Percentiles rank a stretch among this genome's conserved stretches.
phyloP scores from a whole-genome alignment of 2,113 vertebrate species.

The Serinus canaria region DNA sequence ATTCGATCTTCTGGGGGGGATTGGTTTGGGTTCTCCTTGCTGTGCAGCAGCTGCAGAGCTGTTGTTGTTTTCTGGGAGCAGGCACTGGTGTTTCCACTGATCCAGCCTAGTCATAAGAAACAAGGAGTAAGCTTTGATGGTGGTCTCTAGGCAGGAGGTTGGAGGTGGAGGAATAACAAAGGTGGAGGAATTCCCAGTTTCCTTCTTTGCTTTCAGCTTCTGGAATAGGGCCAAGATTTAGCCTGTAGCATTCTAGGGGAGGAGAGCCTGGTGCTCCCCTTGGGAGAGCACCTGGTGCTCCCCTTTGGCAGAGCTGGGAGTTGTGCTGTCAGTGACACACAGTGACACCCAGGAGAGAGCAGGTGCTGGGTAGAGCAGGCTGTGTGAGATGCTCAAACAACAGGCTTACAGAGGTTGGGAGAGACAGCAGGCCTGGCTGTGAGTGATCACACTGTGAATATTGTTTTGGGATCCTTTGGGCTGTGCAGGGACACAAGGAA shows the following conservation, averaged over 20 bases:
- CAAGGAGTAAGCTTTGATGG: neutral
- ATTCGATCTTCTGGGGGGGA: rapidly evolving
- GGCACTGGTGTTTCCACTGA: neutral
- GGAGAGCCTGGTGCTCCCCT: neutral
- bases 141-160: neutral
- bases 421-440: neutral
- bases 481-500: neutral
- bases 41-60: neutral
- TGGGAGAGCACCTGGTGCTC: neutral
- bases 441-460: neutral
- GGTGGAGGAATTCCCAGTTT: neutral
- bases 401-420: neutral
- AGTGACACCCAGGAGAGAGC: neutral
- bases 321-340: neutral
- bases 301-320: neutral
- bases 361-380: neutral
- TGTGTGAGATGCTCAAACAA: neutral
- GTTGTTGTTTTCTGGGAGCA: neutral
- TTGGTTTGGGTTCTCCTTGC: neutral
- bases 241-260: neutral
- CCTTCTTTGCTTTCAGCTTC: neutral
- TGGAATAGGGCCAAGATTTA: neutral
- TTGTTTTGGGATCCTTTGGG: neutral
- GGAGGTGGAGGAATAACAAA: too few species aligned
- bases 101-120: neutral